phyloP scores from a whole-genome alignment of 2,888 invertebrate species.

The Cantharis rufa region DNA sequence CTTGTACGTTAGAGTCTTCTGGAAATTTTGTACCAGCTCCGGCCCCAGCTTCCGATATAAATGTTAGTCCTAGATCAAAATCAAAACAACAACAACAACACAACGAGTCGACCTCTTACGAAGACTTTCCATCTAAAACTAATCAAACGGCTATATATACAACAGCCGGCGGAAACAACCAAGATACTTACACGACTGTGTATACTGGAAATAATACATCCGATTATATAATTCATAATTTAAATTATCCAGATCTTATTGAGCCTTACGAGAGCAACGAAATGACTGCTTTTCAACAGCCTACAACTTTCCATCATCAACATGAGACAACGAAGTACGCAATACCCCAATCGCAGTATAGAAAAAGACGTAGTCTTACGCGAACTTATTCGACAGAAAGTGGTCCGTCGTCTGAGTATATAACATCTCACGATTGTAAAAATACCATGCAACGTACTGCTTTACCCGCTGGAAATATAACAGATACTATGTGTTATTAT shows the following conservation, averaged over 20 bases:
- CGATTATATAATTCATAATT: conserved; percentile 63
- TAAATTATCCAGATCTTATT: conserved; percentile 70
- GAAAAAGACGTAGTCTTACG: conserved; percentile 52
- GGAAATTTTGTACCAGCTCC: conserved; percentile 61
- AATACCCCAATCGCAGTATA: conserved; percentile 47
- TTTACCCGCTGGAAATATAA: conserved; percentile 74
- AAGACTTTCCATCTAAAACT: conserved; percentile 57
- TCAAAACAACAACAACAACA: conserved; percentile 52
- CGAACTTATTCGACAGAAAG: conserved; percentile 63
- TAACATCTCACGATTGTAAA: conserved; percentile 70
- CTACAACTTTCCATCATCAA: conserved; percentile 62
- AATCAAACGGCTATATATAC: conserved; percentile 74
- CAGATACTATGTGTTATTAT: conserved; percentile 81
- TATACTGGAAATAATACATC: conserved; percentile 69
- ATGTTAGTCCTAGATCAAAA: conserved; percentile 59
- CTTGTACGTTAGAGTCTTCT: conserved; percentile 56
- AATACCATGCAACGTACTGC: conserved; percentile 66
- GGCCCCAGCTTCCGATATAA: conserved; percentile 58
- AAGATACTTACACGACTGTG: conserved; percentile 73
- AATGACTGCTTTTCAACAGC: conserved; percentile 54
- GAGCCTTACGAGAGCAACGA: conserved; percentile 63
- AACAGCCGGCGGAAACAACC: conserved; percentile 72
- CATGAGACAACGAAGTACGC: conserved; percentile 60
- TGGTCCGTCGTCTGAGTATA: conserved; percentile 55
- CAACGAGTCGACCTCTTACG: conserved; percentile 44